A percentile compares a stretch with the other conserved stretches of the same genome.
phyloP scores from a whole-genome alignment of 2,113 vertebrate genomes.

The Menura novaehollandiae region DNA sequence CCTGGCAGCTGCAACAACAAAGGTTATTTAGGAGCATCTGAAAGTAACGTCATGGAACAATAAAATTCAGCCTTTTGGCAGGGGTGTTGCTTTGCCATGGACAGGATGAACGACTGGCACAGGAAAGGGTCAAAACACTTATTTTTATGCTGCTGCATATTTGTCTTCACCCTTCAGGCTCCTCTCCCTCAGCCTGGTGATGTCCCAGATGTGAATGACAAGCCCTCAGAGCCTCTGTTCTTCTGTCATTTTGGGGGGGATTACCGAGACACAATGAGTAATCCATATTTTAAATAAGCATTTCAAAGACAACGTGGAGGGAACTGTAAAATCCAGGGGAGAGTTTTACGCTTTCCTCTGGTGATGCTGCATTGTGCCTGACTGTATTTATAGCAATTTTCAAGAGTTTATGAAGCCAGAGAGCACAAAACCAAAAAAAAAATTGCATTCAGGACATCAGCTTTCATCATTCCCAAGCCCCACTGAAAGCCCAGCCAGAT shows the following conservation, averaged over 20 bases:
- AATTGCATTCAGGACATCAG: neutral
- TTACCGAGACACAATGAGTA: neutral
- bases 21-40: neutral
- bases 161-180: neutral
- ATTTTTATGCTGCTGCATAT: neutral
- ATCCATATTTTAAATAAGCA: neutral
- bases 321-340: neutral
- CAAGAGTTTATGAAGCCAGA: neutral
- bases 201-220: neutral
- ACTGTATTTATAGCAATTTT: neutral
- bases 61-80: neutral
- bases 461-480: neutral
- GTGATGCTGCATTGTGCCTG: neutral
- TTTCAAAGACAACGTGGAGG: neutral
- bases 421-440: neutral
- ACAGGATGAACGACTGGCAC: neutral
- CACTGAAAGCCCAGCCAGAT: neutral
- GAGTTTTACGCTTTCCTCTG: neutral
- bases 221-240: neutral
- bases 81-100: neutral
- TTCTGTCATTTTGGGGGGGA: neutral
- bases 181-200: neutral
- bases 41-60: neutral
- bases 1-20: neutral
- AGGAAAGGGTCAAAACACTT: neutral